Base-by-base conservation (phyloP, 1,140 invertebrate genomes). In the Homalodisca vitripennis region DNA sequence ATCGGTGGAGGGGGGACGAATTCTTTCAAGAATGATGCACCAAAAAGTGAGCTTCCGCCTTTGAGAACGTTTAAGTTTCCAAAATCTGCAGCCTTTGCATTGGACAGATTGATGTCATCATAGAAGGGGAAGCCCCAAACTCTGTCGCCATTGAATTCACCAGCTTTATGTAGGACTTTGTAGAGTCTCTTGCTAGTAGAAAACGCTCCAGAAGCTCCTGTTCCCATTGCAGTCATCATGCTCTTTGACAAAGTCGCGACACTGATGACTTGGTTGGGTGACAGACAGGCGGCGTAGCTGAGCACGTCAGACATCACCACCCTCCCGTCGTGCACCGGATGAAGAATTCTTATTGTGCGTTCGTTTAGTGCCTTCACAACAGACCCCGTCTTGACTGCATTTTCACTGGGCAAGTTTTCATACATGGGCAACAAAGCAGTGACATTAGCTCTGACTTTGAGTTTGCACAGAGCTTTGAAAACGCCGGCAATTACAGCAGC, bases 261-360 rank as follows among this genome's bases (percentile, higher is more conserved):
- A 75, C 93, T 90, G 24, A 94, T 71, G 1, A 91, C 83, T 29
- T 86, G 83, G 41, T 83, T 81, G 0, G 88, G 89, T 55, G 88
- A 82, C 73, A 86, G 87, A 75, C 84, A 78, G 72, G 89, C 84
- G 3, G 90, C 89, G 78, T 95, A 95, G 69, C 87, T 88, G 27
- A 97, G 79, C 2, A 92, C 93, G 82, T 97, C 95, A 2, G 92
- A 92, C 55, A 97, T 83, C 47, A 96, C 88, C 3, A 97, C 81
- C 24, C 94, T 81, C 0, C 94, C 94, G 77, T 96, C 94, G 47
- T 93, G 91, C 80, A 95, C 93, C 0, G 94, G 94, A 76, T 96
- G 93, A 75, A 95, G 90, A 27, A 96, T 84, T 29, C 91, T 88
- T 75, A 96, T 88, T 0, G 89, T 89, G 77, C 94, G 94, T 29